These are phyloP conservation scores for Brotula barbata DNA, from an alignment of 2,797 vertebrate genomes.

Conservation along the genomic window DNA sequence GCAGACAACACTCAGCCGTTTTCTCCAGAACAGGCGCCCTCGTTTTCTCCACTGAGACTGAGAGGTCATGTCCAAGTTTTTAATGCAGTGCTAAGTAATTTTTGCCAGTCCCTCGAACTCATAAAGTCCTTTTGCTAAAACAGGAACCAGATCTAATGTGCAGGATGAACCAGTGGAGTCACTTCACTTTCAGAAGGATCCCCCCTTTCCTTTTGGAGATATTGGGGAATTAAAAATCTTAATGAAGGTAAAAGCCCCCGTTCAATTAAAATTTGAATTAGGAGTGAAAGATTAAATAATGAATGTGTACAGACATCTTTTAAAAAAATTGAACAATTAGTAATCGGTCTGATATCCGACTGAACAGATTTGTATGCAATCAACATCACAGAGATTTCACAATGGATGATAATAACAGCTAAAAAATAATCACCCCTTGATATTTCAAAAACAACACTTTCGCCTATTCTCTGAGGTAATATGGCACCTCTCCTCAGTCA, in stretches of 20 bases:
- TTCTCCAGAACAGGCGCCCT: slow-evolving; percentile 56
- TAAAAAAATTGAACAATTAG: not conserved
- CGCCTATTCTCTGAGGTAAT: not conserved
- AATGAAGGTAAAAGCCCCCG: slow-evolving; percentile 59
- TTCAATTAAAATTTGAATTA: not conserved
- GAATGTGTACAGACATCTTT: too few relatives aligned
- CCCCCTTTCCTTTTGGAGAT: slow-evolving; percentile 45
- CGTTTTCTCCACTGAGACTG: slow-evolving; percentile 51
- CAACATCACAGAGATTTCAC: not conserved
- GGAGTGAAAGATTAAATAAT: not conserved
- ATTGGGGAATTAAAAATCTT: slow-evolving; percentile 47
- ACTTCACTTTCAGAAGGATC: slow-evolving; percentile 39
- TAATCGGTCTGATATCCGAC: slow-evolving; percentile 4
- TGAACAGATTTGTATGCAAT: not conserved
- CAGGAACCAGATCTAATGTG: not conserved
- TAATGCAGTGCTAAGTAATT: slow-evolving; percentile 56
- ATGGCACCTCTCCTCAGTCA: slow-evolving; percentile 2
- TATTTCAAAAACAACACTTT: not conserved
- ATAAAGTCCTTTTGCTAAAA: not conserved
- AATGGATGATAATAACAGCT: not conserved
- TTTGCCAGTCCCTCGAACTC: slow-evolving; percentile 54
- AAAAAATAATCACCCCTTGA: slow-evolving; percentile 16
- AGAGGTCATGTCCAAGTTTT: slow-evolving; percentile 62
- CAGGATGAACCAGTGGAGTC: slow-evolving; percentile 51
- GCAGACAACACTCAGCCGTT: slow-evolving; percentile 56